A percentile compares a stretch with the other conserved stretches of the same genome.
Conservation (phyloP, 2,797 vertebrate genomes). For the Neosilurus mollespiculum region DNA sequence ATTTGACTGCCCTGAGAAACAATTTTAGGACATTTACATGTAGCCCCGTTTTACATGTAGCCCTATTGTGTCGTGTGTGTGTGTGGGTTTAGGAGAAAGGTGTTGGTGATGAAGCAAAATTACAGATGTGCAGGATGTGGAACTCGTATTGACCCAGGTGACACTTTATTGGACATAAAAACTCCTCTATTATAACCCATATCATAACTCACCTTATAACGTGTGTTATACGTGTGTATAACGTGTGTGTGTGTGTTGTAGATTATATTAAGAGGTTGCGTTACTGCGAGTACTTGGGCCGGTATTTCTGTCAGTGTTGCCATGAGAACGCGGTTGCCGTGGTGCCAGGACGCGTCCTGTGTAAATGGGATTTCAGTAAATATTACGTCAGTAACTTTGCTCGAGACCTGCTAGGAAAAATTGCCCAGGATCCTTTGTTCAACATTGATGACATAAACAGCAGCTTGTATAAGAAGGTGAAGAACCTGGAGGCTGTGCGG, state of each 20-base stretch:
- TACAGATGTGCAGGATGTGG: slow-evolving; percentile 96
- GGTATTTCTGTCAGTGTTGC: slow-evolving; percentile 98
- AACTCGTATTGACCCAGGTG: slow-evolving; percentile 91
- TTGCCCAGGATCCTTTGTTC: slow-evolving; percentile 92
- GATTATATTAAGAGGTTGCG: slow-evolving; percentile 95
- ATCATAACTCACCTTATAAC: neutral
- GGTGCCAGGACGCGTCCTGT: slow-evolving; percentile 87
- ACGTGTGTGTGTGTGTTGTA: slow-evolving; percentile 59
- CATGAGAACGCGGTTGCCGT: slow-evolving; percentile 89
- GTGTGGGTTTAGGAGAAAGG: slow-evolving; percentile 81
- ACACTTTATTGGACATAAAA: too few species aligned
- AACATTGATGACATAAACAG: slow-evolving; percentile 91
- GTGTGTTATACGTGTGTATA: too few species aligned
- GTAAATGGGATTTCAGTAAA: slow-evolving; percentile 97
- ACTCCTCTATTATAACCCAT: neutral
- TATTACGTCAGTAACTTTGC: slow-evolving; percentile 97
- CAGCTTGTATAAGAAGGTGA: slow-evolving; percentile 88
- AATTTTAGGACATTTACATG: neutral
- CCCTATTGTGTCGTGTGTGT: neutral
- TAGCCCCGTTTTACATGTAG: neutral
- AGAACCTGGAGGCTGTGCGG: slow-evolving; percentile 85
- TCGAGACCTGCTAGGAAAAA: slow-evolving; percentile 91
- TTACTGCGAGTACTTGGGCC: slow-evolving; percentile 96
- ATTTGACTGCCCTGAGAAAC: too few species aligned
- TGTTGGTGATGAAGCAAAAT: slow-evolving; percentile 92